Evolutionary conservation across 2,888 invertebrate species (phyloP).

Genomic region (Candidula unifasciata): DNA sequence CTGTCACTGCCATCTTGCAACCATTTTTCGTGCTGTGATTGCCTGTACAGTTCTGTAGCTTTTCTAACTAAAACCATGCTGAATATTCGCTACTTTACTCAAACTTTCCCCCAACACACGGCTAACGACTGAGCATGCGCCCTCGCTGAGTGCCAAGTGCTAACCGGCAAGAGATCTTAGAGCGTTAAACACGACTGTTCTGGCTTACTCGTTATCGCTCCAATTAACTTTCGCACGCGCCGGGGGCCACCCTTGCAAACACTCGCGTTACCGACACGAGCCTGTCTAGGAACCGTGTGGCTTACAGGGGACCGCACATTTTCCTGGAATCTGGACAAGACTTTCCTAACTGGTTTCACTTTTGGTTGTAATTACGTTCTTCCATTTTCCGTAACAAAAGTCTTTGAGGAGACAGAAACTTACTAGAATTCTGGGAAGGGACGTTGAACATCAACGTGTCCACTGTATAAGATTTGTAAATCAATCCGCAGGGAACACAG

Average conservation of each 20-base stretch:
- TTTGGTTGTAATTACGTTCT: too few relatives aligned
- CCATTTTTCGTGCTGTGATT: too few relatives aligned
- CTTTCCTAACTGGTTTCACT: too few relatives aligned
- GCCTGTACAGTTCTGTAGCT: neutral
- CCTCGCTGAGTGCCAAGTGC: slow-evolving; percentile 20
- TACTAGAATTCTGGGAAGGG: too few relatives aligned
- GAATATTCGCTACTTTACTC: neutral
- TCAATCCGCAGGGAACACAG: too few relatives aligned
- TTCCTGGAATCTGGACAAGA: neutral
- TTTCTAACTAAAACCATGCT: neutral
- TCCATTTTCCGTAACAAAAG: too few relatives aligned
- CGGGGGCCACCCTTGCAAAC: slow-evolving; percentile 38
- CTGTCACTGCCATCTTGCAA: too few relatives aligned
- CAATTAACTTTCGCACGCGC: slow-evolving; percentile 50
- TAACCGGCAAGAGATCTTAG: slow-evolving; percentile 4
- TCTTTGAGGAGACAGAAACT: too few relatives aligned
- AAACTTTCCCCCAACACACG: neutral
- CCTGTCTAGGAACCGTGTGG: neutral
- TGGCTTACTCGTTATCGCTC: slow-evolving; percentile 44
- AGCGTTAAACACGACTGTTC: slow-evolving; percentile 24
- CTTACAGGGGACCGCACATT: slow-evolving; percentile 17
- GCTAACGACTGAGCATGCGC: slow-evolving; percentile 25
- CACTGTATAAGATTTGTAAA: too few relatives aligned
- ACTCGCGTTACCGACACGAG: slow-evolving; percentile 14
- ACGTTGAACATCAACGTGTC: too few relatives aligned